Base-by-base conservation (phyloP, 2,888 invertebrate genomes). In the Cheilosia variabilis region DNA sequence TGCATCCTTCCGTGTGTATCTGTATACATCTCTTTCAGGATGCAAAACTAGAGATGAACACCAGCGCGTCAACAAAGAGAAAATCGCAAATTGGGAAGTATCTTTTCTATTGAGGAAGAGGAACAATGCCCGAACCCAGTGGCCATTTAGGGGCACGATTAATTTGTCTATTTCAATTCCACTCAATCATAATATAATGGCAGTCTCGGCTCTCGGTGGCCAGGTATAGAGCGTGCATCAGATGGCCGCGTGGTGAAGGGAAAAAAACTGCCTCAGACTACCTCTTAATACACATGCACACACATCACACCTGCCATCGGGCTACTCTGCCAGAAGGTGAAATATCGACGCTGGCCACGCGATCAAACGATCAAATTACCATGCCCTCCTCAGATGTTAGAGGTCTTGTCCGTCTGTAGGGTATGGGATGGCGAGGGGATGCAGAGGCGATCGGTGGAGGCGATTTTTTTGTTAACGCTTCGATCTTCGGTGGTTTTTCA, bases 271-370 rank as follows among this genome's bases (percentile, higher is more conserved):
- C 52, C 55, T 45, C 68, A 73, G 73, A 66, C 82, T 65, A 50
- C 34, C 62, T 53, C 22, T 31, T 27, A 34, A 55, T 68, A 17
- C 19, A 47, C 47, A 60, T 27, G 62, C 80, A 62, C 68, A 76
- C 66, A 86, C 81, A 81, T 86, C 86, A 86, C 81, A 86, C 86
- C 86, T 86, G 86, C 81, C 81, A 63, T 81, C 37, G 10, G 76
- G 63, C 73, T 72, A 63, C 76, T 66, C 58, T 65, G 82, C 73
- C 87, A 82, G 87, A 82, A 81, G 87, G 87, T 82, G 77, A 82
- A 82, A 82, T 69, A 87, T 82, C 82, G 77, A 73, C 60, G 50
- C 37, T 82, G 69, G 87, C 87, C 87, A 87, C 87, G 87, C 87
- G 87, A 87, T 87, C 82, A 78, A 69, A 65, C 66, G 77, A 82